These are phyloP conservation scores for Heliconius charithonia DNA, from an alignment of 2,888 invertebrate genomes.

Conservation along the genomic window DNA sequence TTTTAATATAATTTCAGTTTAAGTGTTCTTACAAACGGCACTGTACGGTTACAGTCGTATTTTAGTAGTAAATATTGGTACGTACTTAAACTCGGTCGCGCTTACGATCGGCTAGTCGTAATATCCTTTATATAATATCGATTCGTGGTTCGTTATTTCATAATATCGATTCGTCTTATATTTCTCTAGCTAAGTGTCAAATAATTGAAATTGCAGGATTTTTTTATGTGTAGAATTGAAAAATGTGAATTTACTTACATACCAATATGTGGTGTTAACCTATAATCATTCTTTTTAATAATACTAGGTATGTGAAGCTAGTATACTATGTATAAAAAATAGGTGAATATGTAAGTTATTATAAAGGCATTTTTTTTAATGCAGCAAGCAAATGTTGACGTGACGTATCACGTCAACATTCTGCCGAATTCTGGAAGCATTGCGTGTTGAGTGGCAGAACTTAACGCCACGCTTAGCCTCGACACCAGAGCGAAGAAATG, in stretches of 20 bases:
- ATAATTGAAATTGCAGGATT: not conserved
- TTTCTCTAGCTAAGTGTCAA: not conserved
- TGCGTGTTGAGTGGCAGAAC: too few species aligned
- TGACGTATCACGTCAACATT: too few species aligned
- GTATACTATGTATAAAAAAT: too few species aligned
- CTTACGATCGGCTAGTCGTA: slow-evolving; percentile 8
- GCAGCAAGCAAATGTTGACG: too few species aligned
- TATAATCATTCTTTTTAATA: not conserved
- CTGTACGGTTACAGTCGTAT: slow-evolving; percentile 18
- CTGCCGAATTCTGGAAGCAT: too few species aligned
- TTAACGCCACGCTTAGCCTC: too few species aligned
- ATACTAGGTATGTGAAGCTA: too few species aligned
- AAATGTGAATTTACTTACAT: too few species aligned
- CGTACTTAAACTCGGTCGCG: slow-evolving; percentile 20
- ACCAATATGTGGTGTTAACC: too few species aligned
- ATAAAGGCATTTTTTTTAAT: too few species aligned
- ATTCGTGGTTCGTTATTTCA: not conserved
- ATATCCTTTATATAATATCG: slow-evolving; percentile 14
- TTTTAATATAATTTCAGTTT: slow-evolving; percentile 20
- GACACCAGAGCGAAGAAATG: too few species aligned
- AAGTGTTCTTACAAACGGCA: not conserved
- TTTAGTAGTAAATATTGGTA: slow-evolving; percentile 24
- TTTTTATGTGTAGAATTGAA: not conserved
- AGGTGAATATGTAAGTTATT: too few species aligned
- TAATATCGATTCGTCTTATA: slow-evolving; percentile 4